Conservation (phyloP, 2,797 vertebrate genomes). For the Morelia viridis region DNA sequence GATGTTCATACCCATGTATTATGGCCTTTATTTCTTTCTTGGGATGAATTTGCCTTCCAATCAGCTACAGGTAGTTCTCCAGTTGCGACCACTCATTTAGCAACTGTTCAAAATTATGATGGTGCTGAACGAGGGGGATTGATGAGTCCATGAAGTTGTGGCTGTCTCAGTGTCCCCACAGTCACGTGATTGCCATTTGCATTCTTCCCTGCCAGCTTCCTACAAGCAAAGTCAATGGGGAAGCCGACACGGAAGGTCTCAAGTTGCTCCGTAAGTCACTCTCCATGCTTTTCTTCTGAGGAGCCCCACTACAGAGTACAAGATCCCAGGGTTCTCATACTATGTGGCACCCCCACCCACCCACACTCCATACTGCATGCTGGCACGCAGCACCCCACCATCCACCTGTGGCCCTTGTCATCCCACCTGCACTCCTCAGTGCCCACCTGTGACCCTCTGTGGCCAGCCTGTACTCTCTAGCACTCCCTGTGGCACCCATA, state of each 20-base stretch:
- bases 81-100: not conserved
- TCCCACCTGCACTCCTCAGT: not conserved
- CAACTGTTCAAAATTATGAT: not conserved
- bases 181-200: not conserved
- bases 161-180: not conserved
- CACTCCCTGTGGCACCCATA: too few relatives aligned
- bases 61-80: not conserved
- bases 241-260: not conserved
- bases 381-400: not conserved
- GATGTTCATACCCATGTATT: not conserved
- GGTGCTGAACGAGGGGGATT: not conserved
- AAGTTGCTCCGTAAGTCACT: not conserved
- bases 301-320: not conserved
- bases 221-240: not conserved
- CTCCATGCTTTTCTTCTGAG: not conserved
- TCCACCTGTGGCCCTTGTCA: not conserved
- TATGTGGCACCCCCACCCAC: not conserved
- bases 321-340: not conserved
- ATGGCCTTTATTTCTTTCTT: not conserved
- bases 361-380: not conserved
- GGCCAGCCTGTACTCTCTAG: not conserved
- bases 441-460: not conserved
- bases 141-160: not conserved
- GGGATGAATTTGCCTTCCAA: not conserved
- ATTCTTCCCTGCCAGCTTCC: not conserved